Base-by-base conservation (phyloP, 2,113 vertebrate species). In the Uropsilus gracilis region DNA sequence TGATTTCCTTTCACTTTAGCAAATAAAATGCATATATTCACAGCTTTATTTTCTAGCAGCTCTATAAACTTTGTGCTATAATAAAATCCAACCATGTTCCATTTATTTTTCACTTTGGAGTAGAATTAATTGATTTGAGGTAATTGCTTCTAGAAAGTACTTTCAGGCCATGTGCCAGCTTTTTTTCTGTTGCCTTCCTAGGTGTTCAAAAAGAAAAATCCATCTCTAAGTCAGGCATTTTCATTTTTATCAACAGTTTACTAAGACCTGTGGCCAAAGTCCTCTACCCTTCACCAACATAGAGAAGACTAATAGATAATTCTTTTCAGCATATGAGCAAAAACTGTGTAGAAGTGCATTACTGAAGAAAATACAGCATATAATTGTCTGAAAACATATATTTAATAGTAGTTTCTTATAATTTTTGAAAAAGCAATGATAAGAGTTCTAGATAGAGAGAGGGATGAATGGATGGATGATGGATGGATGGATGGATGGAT, bases 91-190 rank as follows among this genome's bases (percentile, higher is more conserved):
- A 92, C 3, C 6, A 32, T 53, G 3, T 48, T 77, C 17, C 30
- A 88, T 80, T 83, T 86, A 63, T 64, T 93, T 87, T 78, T 76
- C 46, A 84, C 44, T 77, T 92, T 63, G 32, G 6, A 84, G 30
- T 77, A 82, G 42, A 61, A 77, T 80, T 72, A 64, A 20, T 68
- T 86, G 55, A 78, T 88, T 77, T 82, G 3, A 30, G 63, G 34
- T 84, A 57, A 86, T 37, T 73, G 16, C 13, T 73, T 94, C 44
- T 82, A 46, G 66, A 77, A 89, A 66, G 28, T 46, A 20, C 18
- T 13, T 42, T 32, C 17, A 34, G 11, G 20, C 5, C 34, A 77
- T 11, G 42, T 92, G 42, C 73, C 22, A 59, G 4, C 59, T 53
- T 63, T 53, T 76, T 81, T 82, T 50, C 30, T 59, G 8, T 66